Percentiles rank a stretch among this genome's conserved stretches.
Conservation (phyloP, 2,113 vertebrate genomes). For the Cyprinodon tularosa region DNA sequence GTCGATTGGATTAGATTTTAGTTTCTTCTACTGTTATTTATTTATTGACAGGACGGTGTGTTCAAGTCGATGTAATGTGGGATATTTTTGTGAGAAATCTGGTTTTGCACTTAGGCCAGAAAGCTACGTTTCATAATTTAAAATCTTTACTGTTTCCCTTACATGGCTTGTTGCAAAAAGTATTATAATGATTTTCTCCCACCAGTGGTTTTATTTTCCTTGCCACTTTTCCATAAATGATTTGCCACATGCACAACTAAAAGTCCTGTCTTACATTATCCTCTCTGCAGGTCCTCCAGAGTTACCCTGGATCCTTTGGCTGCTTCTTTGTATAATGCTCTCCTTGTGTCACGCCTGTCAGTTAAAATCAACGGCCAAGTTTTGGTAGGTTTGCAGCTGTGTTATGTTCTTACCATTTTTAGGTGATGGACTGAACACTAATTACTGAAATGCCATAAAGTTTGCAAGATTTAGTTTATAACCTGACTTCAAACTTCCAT, state of each 20-base stretch:
- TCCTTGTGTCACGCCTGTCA: neutral
- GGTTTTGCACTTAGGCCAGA: too few species aligned
- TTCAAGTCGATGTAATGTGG: neutral
- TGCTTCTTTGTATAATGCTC: neutral
- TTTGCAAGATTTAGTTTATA: neutral
- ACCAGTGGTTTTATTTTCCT: neutral
- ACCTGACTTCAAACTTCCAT: neutral
- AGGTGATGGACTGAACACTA: neutral
- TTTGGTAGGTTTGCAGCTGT: neutral
- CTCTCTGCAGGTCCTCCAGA: neutral
- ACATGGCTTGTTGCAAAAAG: too few species aligned
- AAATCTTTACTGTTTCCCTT: neutral
- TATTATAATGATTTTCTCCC: neutral
- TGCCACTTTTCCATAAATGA: neutral
- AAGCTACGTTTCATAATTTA: neutral
- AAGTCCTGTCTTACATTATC: neutral
- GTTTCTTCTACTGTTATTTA: too few species aligned
- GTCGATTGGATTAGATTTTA: too few species aligned
- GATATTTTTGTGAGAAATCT: too few species aligned
- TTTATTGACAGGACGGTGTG: neutral
- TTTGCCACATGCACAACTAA: neutral
- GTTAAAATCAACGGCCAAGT: too few species aligned
- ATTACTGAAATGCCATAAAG: too few species aligned
- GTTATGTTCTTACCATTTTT: neutral
- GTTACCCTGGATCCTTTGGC: neutral